A percentile compares a stretch with the other conserved stretches of the same genome.
Evolutionary conservation across 2,113 vertebrate species (phyloP).

Genomic region (Irena cyanogastra): DNA sequence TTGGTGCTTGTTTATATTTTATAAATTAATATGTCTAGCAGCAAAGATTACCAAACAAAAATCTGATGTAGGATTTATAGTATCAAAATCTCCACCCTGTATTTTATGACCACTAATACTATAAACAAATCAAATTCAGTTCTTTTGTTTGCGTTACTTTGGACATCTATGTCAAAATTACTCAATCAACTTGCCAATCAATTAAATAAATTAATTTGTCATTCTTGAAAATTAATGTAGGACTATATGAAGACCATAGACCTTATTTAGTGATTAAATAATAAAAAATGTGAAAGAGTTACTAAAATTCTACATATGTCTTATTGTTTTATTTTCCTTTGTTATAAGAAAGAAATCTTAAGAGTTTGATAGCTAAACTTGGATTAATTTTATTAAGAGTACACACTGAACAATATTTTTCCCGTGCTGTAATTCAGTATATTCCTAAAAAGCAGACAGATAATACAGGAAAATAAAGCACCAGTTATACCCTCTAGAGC

Average conservation of each 20-base stretch:
- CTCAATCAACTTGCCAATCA: neutral
- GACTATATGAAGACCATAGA: neutral
- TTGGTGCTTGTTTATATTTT: neutral
- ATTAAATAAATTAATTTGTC: neutral
- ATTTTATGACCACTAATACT: neutral
- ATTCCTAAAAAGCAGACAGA: neutral
- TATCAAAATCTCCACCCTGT: neutral
- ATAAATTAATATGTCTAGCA: neutral
- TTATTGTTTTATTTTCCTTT: neutral
- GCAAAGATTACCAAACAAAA: neutral
- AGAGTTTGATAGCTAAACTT: neutral
- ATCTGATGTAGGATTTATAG: neutral
- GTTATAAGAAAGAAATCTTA: neutral
- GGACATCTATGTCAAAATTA: neutral
- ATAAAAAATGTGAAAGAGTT: neutral
- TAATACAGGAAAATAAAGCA: neutral
- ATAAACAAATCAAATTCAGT: neutral
- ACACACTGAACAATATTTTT: neutral
- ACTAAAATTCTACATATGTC: neutral
- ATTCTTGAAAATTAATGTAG: too few species aligned
- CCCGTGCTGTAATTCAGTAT: neutral
- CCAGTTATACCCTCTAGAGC: neutral
- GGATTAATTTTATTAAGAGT: neutral
- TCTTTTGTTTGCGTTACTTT: neutral
- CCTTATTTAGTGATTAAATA: neutral